These are phyloP conservation scores for Pelodytes ibericus DNA, from an alignment of 2,797 vertebrate genomes.

Conservation along the genomic window DNA sequence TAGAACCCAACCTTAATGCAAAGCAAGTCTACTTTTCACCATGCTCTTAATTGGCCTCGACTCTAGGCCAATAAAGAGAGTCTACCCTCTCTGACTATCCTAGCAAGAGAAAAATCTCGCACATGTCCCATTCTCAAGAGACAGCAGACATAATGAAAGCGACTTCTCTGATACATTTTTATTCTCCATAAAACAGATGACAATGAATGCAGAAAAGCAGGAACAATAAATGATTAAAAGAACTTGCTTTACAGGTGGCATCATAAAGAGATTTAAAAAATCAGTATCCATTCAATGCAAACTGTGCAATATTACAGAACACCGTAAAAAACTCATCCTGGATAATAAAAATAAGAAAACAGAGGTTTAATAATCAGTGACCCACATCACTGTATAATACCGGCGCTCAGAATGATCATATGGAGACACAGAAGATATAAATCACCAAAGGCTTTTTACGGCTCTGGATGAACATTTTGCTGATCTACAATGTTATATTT, in stretches of 20 bases:
- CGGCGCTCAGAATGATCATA: slow-evolving; percentile 4
- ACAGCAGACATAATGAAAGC: too few relatives aligned
- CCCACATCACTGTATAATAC: slow-evolving; percentile 6
- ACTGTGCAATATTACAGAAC: background rate
- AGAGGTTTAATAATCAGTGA: slow-evolving; percentile 6
- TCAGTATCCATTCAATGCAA: background rate
- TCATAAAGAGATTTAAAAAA: slow-evolving; percentile 5
- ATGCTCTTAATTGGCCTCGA: too few relatives aligned
- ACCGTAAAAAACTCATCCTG: background rate
- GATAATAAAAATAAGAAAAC: slow-evolving; percentile 5
- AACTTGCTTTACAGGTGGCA: background rate
- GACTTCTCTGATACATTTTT: too few relatives aligned
- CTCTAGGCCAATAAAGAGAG: too few relatives aligned
- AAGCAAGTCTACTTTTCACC: too few relatives aligned
- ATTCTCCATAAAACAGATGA: too few relatives aligned
- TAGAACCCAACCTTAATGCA: too few relatives aligned
- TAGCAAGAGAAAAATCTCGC: too few relatives aligned
- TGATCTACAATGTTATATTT: slow-evolving; percentile 6
- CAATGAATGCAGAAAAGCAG: too few relatives aligned
- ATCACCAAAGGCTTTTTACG: slow-evolving; percentile 9
- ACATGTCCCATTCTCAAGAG: too few relatives aligned
- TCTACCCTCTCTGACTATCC: too few relatives aligned
- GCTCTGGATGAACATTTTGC: background rate
- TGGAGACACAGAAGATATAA: slow-evolving; percentile 5
- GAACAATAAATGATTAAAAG: too few relatives aligned